Base-by-base conservation (phyloP, 2,113 vertebrate species). In the Bufo bufo region DNA sequence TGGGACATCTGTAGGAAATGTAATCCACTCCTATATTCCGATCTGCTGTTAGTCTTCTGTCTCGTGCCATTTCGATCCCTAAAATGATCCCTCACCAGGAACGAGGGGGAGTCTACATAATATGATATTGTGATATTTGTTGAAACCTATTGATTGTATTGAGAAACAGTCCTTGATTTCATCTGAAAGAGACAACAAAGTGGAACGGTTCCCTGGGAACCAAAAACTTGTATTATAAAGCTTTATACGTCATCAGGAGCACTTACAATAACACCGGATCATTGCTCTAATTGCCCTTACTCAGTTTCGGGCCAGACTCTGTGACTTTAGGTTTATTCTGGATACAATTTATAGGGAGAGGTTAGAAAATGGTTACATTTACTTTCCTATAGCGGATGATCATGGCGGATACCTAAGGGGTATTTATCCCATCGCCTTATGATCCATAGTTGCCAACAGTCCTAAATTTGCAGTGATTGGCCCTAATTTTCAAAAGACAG, bases 91-190 rank as follows among this genome's bases (percentile, higher is more conserved):
- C 33, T 58, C 33, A n/a, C 54, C 69, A 75, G 17, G 45, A 59
- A 12, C 17, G 52, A 10, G 5, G 10, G 10, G 23, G 16, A n/a
- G 20, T 20, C 33, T 59, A 43, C 33, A 77, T 54, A 45, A 45
- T 72, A 33, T 45, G 69, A 45, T 72, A 47, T 77, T 85, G n/a
- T 58, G 56, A 72, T 16, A 75, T 58, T 77, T 45, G 43, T 54
- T 83, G 83, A 80, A 43, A 93, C 93, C 92, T 92, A 93, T 93
- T 92, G 94, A 95, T 92, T 90, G 49, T 89, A 85, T 91, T 56
- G 89, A 89, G 3, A 58, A 58, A 58, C 56, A 54, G 52, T 54
- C 52, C 52, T 54, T 54, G 52, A 54, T 7, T 54, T 54, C 52
- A 54, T 54, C 52, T 7, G 6, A 7, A 11, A 7, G 43, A 88